phyloP scores from a whole-genome alignment of 2,797 vertebrate species.

The Lepus oiostolus region DNA sequence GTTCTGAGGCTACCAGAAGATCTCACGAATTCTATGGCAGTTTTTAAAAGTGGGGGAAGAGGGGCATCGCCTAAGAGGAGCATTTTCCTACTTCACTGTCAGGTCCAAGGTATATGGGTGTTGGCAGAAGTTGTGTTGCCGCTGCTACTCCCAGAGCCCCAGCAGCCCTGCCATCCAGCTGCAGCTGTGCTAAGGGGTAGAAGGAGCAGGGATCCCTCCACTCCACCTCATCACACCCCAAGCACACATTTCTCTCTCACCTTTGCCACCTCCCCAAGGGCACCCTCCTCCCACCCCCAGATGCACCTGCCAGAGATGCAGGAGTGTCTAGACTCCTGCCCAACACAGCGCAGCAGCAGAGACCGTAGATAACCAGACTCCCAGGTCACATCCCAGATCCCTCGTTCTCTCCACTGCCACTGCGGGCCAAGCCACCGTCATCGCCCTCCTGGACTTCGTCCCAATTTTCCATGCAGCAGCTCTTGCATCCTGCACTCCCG shows the following conservation, averaged over 20 bases:
- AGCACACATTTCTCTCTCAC: neutral
- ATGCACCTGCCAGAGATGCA: neutral
- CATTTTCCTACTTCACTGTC: neutral
- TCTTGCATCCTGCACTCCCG: neutral
- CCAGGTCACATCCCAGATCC: neutral
- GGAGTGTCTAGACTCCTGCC: neutral
- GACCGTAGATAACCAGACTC: accelerated
- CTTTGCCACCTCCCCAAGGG: neutral
- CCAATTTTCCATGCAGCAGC: neutral
- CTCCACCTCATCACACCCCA: neutral
- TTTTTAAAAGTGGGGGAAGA: neutral
- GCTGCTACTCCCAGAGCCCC: neutral
- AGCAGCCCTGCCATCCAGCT: neutral
- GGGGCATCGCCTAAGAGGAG: neutral
- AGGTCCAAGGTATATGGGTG: neutral
- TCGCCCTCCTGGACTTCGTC: neutral
- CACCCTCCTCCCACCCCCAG: neutral
- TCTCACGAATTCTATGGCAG: neutral
- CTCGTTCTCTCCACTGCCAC: neutral
- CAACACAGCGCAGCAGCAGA: too few species aligned
- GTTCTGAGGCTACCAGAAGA: neutral
- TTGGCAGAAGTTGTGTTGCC: neutral
- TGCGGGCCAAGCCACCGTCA: neutral
- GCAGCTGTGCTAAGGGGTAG: neutral
- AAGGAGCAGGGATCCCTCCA: neutral